These are phyloP conservation scores for Darevskia mixta DNA, from an alignment of 2,797 vertebrate genomes.

Conservation along the genomic window DNA sequence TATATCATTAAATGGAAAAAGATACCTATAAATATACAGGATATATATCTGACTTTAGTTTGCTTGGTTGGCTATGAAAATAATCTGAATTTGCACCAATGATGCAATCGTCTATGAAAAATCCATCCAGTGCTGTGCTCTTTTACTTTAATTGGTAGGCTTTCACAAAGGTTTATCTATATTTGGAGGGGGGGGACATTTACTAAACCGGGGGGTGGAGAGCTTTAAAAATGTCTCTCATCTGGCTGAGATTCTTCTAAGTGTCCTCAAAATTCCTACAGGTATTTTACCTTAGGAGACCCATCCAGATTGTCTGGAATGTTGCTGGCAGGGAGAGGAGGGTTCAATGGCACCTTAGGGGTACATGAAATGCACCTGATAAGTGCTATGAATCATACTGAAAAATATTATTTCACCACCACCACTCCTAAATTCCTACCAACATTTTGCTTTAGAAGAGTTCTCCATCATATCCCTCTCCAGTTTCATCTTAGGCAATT, in stretches of 20 bases:
- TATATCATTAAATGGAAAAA: background rate
- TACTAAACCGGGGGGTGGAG: too few relatives aligned
- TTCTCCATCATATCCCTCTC: background rate
- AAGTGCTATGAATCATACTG: background rate
- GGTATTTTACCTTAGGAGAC: background rate
- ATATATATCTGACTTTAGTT: constrained; percentile 48
- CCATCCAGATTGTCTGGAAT: background rate
- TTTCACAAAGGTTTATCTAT: constrained; percentile 29
- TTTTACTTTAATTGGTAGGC: constrained; percentile 30
- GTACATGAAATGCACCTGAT: background rate
- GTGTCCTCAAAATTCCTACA: background rate
- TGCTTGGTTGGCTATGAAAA: constrained; percentile 41
- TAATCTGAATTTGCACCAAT: constrained; percentile 35
- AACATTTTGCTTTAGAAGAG: background rate
- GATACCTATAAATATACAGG: constrained; percentile 44
- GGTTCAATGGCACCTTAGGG: background rate
- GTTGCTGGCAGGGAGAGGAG: background rate
- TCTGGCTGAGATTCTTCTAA: background rate
- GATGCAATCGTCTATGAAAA: constrained; percentile 21
- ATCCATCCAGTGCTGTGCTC: constrained; percentile 1
- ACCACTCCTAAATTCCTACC: background rate
- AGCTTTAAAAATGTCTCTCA: background rate
- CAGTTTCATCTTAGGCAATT: background rate
- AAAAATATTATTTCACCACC: background rate
- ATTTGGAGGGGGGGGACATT: background rate